Evolutionary conservation across 2,888 invertebrate species (phyloP), one percentile per base, ranked within the genome.

Genomic region (Linnaemya tessellans): DNA sequence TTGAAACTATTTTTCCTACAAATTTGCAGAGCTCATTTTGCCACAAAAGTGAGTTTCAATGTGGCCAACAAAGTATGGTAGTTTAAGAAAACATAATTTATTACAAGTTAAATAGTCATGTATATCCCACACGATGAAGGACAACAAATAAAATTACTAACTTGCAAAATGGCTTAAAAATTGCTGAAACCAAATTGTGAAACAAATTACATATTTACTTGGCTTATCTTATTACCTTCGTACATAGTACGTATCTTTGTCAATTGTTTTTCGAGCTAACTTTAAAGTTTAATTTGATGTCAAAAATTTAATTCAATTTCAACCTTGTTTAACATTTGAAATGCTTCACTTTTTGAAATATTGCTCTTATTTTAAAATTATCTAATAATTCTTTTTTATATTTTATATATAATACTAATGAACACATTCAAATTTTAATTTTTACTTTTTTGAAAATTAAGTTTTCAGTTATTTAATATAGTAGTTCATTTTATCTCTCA

Each of bases 341-440:
- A 49, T 89, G 89, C 90, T 89, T 89, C 85, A 89, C 87, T 86
- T 75, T 84, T 87, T 87, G 70, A 79, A 82, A 77, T 86, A 86
- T 84, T 82, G 81, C 86, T 84, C 82, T 84, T 77, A 60, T 62
- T 67, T 79, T 81, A 54, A 75, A 82, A 82, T 80, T 82, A 82
- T 82, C 85, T 85, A 84, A 67, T 67, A 79, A 83, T 78, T 68
- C 77, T n/a, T 22, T 82, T 49, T 62, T 77, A 67, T 86, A 60
- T 75, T 78, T 78, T 64, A 82, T 75, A 84, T 88, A 89, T 91
- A 91, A 91, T 91, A 89, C 91, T 91, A 90, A 91, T 90, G 90
- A 90, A 91, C 91, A 91, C 90, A 91, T 90, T 89, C 80, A 89
- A 84, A 74, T 88, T 81, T 86, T 87, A 20, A 20, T 49, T 51